These are phyloP conservation scores for Ips typographus DNA, from an alignment of 1,140 invertebrate species.

Conservation along the genomic window DNA sequence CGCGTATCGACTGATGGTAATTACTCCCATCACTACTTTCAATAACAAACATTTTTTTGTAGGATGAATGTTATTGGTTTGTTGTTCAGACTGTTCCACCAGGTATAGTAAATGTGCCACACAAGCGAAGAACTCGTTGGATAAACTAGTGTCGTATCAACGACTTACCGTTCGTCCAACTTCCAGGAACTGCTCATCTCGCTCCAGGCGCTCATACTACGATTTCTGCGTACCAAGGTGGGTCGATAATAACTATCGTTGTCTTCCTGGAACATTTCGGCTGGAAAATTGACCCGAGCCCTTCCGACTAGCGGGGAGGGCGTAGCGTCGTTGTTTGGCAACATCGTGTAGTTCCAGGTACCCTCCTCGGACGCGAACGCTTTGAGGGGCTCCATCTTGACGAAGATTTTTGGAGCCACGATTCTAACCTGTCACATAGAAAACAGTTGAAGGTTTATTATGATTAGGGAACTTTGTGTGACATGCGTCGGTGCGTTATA, in stretches of 20 bases:
- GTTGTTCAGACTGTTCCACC: no score
- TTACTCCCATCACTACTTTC: no score
- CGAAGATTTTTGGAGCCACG: conserved; percentile 22
- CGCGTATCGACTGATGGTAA: no score
- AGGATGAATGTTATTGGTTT: no score
- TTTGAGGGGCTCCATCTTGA: conserved; percentile 5
- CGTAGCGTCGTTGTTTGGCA: conserved; percentile 52
- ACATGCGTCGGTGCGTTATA: no score
- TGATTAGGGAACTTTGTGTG: no score
- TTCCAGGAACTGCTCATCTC: conserved; percentile 77
- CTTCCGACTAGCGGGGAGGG: conserved; percentile 50
- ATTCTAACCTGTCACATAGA: not conserved
- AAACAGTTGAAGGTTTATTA: no score
- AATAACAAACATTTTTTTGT: no score
- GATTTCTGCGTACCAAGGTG: conserved; percentile 56
- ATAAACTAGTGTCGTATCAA: no score
- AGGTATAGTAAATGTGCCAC: no score
- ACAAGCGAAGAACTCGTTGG: no score
- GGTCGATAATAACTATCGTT: conserved; percentile 48
- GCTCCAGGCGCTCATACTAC: conserved; percentile 84
- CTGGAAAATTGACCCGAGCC: conserved; percentile 68
- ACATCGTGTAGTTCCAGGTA: conserved; percentile 60
- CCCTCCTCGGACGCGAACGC: conserved; percentile 42
- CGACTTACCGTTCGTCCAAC: conserved; percentile 73
- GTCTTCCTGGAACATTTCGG: conserved; percentile 62